Evolutionary conservation across 2,797 vertebrate species (phyloP).

Genomic region (Rhabdophis nuchalis): DNA sequence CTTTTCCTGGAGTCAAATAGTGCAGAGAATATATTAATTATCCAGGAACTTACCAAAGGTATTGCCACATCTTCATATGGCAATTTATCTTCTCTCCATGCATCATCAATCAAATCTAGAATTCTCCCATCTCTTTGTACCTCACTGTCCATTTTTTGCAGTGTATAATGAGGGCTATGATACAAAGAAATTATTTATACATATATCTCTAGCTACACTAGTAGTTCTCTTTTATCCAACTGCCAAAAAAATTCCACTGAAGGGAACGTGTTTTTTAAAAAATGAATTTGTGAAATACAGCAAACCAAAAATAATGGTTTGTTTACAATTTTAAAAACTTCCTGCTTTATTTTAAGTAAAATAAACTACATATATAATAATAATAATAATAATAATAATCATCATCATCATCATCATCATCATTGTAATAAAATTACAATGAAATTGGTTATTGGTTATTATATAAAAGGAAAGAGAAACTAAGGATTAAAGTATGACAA

Average conservation of each 20-base stretch:
- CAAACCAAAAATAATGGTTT: background rate
- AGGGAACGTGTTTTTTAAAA: background rate
- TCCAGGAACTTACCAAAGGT: constrained; percentile 80
- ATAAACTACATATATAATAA: background rate
- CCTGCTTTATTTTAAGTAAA: background rate
- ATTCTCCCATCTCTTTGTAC: constrained; percentile 94
- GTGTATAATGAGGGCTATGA: constrained; percentile 41
- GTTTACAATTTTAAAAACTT: background rate
- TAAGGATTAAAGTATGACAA: background rate
- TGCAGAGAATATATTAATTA: background rate
- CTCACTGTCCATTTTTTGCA: constrained; percentile 83
- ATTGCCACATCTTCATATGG: constrained; percentile 96
- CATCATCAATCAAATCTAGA: constrained; percentile 94
- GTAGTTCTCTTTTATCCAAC: background rate
- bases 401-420: too few species aligned
- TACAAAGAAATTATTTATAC: constrained; percentile 17
- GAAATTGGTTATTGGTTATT: too few species aligned
- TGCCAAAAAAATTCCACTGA: background rate
- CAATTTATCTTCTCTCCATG: constrained; percentile 93
- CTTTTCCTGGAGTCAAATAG: background rate
- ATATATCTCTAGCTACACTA: too few species aligned
- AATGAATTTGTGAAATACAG: background rate
- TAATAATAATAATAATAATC: too few species aligned
- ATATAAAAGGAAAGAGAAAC: background rate
- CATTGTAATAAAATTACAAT: too few species aligned